These are phyloP conservation scores for Parus major DNA, from an alignment of 2,113 vertebrate species.

Conservation along the genomic window DNA sequence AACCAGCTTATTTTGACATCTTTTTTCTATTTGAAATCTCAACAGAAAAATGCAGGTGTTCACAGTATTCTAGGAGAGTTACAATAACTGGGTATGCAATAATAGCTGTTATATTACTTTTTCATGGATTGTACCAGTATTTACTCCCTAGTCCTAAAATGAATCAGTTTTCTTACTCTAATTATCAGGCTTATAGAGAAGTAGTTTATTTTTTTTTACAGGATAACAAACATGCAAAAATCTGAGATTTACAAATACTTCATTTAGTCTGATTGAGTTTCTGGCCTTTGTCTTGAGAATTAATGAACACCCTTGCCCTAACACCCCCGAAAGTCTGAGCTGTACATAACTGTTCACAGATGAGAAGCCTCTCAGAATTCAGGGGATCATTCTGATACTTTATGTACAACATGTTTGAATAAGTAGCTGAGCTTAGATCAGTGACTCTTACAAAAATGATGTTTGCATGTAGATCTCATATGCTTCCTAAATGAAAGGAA, in stretches of 20 bases:
- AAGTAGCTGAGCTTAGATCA: neutral
- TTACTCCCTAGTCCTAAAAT: neutral
- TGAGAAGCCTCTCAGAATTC: neutral
- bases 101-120: neutral
- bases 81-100: neutral
- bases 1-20: neutral
- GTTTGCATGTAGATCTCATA: neutral
- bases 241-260: neutral
- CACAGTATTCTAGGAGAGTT: rapidly evolving
- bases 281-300: neutral
- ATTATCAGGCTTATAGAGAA: neutral
- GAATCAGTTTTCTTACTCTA: neutral
- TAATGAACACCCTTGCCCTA: neutral
- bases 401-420: neutral
- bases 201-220: neutral
- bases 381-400: neutral
- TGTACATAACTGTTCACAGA: neutral
- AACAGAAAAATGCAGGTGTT: neutral
- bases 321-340: neutral
- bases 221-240: neutral
- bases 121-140: neutral
- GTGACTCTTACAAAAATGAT: neutral
- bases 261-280: neutral
- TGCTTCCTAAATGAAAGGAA: neutral
- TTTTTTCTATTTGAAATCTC: neutral